Evolutionary conservation across 2,113 vertebrate species (phyloP), one percentile per base, ranked within the genome.

Genomic region (Gymnobelideus leadbeateri): DNA sequence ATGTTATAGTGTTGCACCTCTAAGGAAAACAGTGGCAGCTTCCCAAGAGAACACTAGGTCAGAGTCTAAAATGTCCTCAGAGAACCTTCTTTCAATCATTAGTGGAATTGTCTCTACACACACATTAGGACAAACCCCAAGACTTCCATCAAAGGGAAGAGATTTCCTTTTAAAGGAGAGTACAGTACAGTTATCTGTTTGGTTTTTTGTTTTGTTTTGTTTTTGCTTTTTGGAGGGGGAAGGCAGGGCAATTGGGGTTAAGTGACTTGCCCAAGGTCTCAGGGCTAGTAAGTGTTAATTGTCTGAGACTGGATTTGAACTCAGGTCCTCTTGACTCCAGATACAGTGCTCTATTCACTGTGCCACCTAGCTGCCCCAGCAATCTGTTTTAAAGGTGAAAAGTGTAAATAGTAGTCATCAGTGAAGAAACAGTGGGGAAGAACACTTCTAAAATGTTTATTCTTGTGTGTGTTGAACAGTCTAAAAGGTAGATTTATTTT

Each of bases 1-100:
- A n/a, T 95, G 96, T 95, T 95, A 47, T 92, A 96, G 91, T 95
- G n/a, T 95, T 97, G 68, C 37, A 57, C 43, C 92, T 98, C 96
- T 94, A 0, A 91, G 93, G 91, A 97, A 96, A 97, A 97, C 47
- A 24, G 90, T 91, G 95, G 91, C 95, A 54, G 51, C 25, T 16
- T 95, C 92, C 24, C 91, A 95, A 52, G 89, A 89, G 90, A 95
- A 84, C 11, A 7, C 92, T 94, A 51, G 14, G 49, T 95, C 90
- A 92, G 54, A 94, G 21, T 51, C 94, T 89, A 91, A 93, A 93
- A 94, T 89, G 92, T 94, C 94, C 93, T 94, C 55, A 68, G 95
- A 26, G 37, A 96, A 50, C 55, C 68, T 46, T 49, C 37, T 84
- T 95, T 92, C 47, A 51, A 6, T 37, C 3, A 49, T 25, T 55